Evolutionary conservation across 2,888 invertebrate species (phyloP), one percentile per base, ranked within the genome.

Genomic region (Glaucopsyche alexis): DNA sequence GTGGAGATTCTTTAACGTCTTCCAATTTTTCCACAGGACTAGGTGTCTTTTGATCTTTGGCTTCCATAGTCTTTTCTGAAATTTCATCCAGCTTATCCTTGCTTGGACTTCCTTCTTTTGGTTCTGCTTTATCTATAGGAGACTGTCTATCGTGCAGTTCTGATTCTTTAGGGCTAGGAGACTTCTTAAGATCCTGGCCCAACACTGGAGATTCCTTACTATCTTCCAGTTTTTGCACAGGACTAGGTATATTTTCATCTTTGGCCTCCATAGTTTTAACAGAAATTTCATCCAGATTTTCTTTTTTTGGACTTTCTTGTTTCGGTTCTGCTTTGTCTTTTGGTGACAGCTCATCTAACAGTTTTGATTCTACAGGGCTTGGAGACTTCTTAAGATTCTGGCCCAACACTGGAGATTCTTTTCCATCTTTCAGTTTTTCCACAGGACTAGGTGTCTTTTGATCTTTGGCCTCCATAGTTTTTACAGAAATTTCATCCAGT

Each of bases 391-490:
- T 55, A 8, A 19, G 1, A 1, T 19, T 7, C 55, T 55, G 55
- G 7, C 16, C 49, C 5, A 14, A 49, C 1, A 3, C 1, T 49
- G 13, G 49, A 5, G 49, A 14, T 14, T 45, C 40, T 16, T 45
- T 13, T 0, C n/a, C 8, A 7, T 65, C 65, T n/a, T 14, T 14
- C 0, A 2, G 16, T 11, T 74, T 72, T 9, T 49, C 49, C 0
- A 67, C 66, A 29, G 74, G 71, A 16, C 74, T 78, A 4, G 72
- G 60, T n/a, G 60, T 74, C 14, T 76, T 78, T 0, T 76, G 74
- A 5, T 74, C 73, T 6, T 38, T 40, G 6, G 40, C 11, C 6
- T 11, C 64, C 14, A 14, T 13, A 4, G 40, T 40, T 40, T 40
- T 40, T 40, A 40, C 40, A 40, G 40, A 40, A 40, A 40, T 40